These are phyloP conservation scores for Ferrisia virgata DNA, from an alignment of 2,888 invertebrate genomes.

Conservation along the genomic window DNA sequence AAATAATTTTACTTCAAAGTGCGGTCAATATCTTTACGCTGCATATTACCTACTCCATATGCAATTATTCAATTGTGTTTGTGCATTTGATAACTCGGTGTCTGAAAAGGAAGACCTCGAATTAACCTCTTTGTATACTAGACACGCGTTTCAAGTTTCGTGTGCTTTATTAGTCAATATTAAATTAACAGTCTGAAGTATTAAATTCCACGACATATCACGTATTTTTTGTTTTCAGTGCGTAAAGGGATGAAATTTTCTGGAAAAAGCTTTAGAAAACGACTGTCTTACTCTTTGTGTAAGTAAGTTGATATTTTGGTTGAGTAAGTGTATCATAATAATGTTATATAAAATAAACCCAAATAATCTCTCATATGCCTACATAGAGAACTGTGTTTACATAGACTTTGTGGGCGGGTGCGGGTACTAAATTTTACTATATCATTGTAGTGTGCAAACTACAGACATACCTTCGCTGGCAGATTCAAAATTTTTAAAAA, in stretches of 20 bases:
- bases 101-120: slow-evolving; percentile 22
- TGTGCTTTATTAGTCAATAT: not conserved
- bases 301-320: slow-evolving; percentile 57
- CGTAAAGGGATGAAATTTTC: slow-evolving; percentile 72
- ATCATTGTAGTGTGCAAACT: too few species aligned
- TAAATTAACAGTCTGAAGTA: not conserved
- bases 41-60: not conserved
- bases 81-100: not conserved
- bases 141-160: slow-evolving; percentile 15
- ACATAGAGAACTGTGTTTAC: too few species aligned
- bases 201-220: not conserved
- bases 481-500: too few species aligned
- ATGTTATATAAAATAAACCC: not conserved
- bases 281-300: slow-evolving; percentile 80
- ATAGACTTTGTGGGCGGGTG: too few species aligned
- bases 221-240: slow-evolving; percentile 63
- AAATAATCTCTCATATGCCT: too few species aligned
- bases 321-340: not conserved
- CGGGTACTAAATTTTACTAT: too few species aligned
- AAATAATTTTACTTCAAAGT: not conserved
- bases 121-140: slow-evolving; percentile 12
- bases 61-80: slow-evolving; percentile 17
- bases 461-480: too few species aligned
- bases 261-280: slow-evolving; percentile 71
- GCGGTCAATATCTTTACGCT: not conserved